Evolutionary conservation across 2,888 invertebrate species (phyloP).

Genomic region (Ramazzottius varieornatus): DNA sequence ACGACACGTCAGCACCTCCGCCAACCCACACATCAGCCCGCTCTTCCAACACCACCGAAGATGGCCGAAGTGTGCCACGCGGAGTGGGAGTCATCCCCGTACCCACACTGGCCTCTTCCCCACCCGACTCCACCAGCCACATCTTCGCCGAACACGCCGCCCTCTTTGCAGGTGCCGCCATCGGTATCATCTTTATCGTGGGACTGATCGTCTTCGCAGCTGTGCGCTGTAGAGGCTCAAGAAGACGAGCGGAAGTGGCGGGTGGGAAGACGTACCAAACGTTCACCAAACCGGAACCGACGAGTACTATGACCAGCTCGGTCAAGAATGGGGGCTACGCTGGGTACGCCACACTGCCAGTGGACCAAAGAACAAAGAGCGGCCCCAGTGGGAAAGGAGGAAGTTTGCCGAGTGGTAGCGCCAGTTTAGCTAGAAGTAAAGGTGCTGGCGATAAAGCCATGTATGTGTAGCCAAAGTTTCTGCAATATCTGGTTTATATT

Average conservation of each 20-base stretch:
- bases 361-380: too few relatives aligned
- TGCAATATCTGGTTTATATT: too few relatives aligned
- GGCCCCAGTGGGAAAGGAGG: neutral
- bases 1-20: neutral
- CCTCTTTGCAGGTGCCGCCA: constrained; percentile 65
- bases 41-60: neutral
- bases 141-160: constrained; percentile 30
- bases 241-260: neutral
- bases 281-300: neutral
- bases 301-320: neutral
- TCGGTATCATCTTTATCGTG: constrained; percentile 64
- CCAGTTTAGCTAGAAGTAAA: too few relatives aligned
- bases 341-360: too few relatives aligned
- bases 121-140: constrained; percentile 26
- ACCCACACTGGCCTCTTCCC: constrained; percentile 14
- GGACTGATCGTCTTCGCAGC: constrained; percentile 49
- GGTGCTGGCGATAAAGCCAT: too few relatives aligned
- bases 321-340: neutral
- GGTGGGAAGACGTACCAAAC: neutral
- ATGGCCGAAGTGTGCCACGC: constrained; percentile 1
- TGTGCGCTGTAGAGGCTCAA: neutral
- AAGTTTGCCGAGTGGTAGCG: too few relatives aligned
- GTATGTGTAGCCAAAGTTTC: too few relatives aligned
- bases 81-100: constrained; percentile 10
- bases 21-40: neutral